Evolutionary conservation across 1,140 invertebrate genomes (phyloP).

Genomic region (Drosophila orena): DNA sequence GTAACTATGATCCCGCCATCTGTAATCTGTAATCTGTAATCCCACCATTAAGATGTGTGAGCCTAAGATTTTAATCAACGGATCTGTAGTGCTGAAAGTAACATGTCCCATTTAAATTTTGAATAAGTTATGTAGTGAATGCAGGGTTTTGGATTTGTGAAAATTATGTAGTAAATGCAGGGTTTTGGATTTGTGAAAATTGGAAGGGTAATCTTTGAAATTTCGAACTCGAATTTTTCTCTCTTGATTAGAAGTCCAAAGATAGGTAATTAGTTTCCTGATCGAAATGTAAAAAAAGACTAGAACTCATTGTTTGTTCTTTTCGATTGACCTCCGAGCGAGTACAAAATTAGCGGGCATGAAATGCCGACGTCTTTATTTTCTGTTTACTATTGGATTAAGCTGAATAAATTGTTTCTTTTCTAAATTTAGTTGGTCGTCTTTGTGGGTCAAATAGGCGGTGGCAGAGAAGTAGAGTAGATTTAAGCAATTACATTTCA

Average conservation of each 20-base stretch:
- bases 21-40: no score
- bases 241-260: background rate
- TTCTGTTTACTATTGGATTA: constrained; percentile 59
- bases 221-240: background rate
- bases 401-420: constrained; percentile 63
- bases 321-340: constrained; percentile 56
- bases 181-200: no score
- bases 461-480: constrained; percentile 9
- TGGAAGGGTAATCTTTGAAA: background rate
- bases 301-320: constrained; percentile 11
- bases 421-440: constrained; percentile 57
- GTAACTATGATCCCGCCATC: no score
- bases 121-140: no score
- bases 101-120: no score
- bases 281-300: constrained; percentile 20
- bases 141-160: no score
- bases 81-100: no score
- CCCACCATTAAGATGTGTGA: no score
- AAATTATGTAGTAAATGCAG: no score
- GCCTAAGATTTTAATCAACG: no score
- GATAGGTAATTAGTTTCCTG: background rate
- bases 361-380: constrained; percentile 59
- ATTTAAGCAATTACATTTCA: background rate
- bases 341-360: constrained; percentile 75
- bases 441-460: constrained; percentile 62